Percentiles rank a stretch among this genome's conserved stretches.
Evolutionary conservation across 2,797 vertebrate species (phyloP).

Genomic region (Linurgus olivaceus): DNA sequence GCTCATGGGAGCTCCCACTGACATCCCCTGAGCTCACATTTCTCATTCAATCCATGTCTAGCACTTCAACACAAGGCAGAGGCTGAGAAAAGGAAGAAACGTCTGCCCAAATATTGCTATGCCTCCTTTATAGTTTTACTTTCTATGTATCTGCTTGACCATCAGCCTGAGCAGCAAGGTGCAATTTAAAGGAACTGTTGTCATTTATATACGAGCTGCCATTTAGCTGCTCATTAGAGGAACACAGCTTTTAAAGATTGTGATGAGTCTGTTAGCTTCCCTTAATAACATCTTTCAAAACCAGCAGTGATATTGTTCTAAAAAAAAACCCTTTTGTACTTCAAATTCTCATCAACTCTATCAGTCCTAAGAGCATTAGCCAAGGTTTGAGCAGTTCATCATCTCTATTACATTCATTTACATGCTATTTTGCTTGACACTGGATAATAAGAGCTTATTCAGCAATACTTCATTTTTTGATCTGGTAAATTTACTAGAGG

Average conservation of each 20-base stretch:
- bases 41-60: not conserved
- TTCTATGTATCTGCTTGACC: not conserved
- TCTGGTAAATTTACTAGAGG: not conserved
- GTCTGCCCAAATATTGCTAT: not conserved
- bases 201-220: not conserved
- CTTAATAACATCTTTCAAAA: not conserved
- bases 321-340: not conserved
- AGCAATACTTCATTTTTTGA: slow-evolving; percentile 13
- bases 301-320: not conserved
- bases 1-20: not conserved
- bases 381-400: not conserved
- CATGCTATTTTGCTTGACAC: not conserved
- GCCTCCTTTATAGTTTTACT: not conserved
- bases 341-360: not conserved
- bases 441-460: not conserved
- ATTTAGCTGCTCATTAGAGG: not conserved
- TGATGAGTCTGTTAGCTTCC: not conserved
- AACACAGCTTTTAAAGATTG: not conserved
- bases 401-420: slow-evolving; percentile 4
- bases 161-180: not conserved
- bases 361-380: not conserved
- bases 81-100: not conserved
- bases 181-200: not conserved
- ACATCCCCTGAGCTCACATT: not conserved
- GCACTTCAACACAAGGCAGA: not conserved